phyloP scores from a whole-genome alignment of 2,113 vertebrate species.

The Antechinus flavipes region DNA sequence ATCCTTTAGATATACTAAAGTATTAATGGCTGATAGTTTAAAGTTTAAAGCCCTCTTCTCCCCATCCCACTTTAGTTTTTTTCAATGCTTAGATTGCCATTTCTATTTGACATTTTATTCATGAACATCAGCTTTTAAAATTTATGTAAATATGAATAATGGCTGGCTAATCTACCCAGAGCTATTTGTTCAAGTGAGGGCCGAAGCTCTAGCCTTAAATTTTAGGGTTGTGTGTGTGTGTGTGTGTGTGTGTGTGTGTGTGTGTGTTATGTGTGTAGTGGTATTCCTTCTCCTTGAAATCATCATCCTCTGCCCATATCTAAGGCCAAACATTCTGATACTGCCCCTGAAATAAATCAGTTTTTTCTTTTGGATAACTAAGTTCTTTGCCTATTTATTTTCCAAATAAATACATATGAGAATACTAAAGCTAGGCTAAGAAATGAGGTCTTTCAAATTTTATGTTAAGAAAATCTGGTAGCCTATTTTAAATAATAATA shows the following conservation, averaged over 20 bases:
- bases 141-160: neutral
- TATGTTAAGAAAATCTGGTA: neutral
- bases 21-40: constrained; percentile 36
- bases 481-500: neutral
- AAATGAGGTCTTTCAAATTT: neutral
- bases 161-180: neutral
- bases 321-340: neutral
- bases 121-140: neutral
- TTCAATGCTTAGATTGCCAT: neutral
- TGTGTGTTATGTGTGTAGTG: neutral
- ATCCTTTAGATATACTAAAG: constrained; percentile 41
- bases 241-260: too few relatives aligned
- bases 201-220: neutral
- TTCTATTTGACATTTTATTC: neutral
- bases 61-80: neutral
- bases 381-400: neutral
- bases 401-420: neutral
- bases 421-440: neutral
- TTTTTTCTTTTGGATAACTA: too few relatives aligned
- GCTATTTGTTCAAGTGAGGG: constrained; percentile 9
- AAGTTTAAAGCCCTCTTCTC: neutral
- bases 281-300: neutral
- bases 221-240: neutral
- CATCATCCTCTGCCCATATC: neutral
- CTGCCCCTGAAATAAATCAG: neutral